phyloP scores from a whole-genome alignment of 1,140 invertebrate genomes.

The Drosophila miranda region DNA sequence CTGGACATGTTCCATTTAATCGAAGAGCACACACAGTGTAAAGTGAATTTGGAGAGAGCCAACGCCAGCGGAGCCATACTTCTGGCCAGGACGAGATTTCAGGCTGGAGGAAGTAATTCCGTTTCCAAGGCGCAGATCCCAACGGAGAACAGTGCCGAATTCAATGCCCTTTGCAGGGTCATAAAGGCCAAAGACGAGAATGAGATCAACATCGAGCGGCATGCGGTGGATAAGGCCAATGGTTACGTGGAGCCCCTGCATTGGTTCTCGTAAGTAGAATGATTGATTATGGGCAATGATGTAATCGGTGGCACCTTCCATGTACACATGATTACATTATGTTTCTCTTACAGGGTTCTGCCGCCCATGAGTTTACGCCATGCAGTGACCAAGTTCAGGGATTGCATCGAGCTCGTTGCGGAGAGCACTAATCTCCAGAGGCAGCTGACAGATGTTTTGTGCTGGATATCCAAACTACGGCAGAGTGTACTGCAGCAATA shows the following conservation, averaged over 20 bases:
- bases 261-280: constrained; percentile 84
- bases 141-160: constrained; percentile 75
- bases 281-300: no score
- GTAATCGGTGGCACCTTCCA: no score
- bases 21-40: constrained; percentile 66
- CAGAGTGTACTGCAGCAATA: constrained; percentile 17
- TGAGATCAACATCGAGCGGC: constrained; percentile 32
- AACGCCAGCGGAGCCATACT: constrained; percentile 67
- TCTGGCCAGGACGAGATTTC: constrained; percentile 73
- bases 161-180: constrained; percentile 69
- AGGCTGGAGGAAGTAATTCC: constrained; percentile 60
- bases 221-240: constrained; percentile 61
- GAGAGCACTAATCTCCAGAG: constrained; percentile 86
- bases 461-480: constrained; percentile 48
- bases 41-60: constrained; percentile 66
- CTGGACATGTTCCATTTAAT: constrained; percentile 75
- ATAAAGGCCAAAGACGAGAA: constrained; percentile 15
- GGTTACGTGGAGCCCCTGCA: constrained; percentile 84
- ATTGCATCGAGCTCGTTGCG: constrained; percentile 84
- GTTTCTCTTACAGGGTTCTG: constrained; percentile 83
- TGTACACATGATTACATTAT: no score
- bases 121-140: constrained; percentile 74
- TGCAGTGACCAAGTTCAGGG: constrained; percentile 85
- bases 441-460: constrained; percentile 76
- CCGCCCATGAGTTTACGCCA: constrained; percentile 86